These are phyloP conservation scores for Psilopsiagon aurifrons DNA, from an alignment of 2,113 vertebrate genomes.

Conservation along the genomic window DNA sequence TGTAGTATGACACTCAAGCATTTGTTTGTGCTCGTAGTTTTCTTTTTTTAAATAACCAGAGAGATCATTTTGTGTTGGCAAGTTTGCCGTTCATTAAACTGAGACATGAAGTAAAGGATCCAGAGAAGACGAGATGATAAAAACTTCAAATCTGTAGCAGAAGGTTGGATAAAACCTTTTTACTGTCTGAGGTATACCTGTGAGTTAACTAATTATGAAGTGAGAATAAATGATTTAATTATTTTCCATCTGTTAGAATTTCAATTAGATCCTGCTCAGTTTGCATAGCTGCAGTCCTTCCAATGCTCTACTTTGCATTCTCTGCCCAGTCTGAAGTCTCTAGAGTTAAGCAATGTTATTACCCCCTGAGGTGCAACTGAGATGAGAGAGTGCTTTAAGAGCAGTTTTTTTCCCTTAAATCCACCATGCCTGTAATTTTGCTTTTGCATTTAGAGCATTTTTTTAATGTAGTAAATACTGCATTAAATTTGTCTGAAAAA, in stretches of 20 bases:
- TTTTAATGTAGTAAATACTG: neutral
- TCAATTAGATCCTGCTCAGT: conserved; percentile 60
- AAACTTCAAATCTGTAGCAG: conserved; percentile 65
- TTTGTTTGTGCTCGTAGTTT: neutral
- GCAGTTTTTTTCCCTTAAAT: neutral
- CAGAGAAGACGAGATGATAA: conserved; percentile 32
- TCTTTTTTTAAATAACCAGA: neutral
- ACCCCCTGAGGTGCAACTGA: neutral
- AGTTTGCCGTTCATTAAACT: conserved; percentile 51
- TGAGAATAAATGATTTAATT: conserved; percentile 73
- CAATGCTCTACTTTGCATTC: neutral
- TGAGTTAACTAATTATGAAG: conserved; percentile 70
- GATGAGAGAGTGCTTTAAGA: neutral
- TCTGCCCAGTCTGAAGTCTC: neutral
- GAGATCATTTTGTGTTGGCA: neutral
- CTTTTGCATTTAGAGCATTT: neutral
- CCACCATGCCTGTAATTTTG: neutral
- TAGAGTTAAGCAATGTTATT: neutral
- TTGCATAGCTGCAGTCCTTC: conserved; percentile 37
- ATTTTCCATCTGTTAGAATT: conserved; percentile 70
- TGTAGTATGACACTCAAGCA: neutral
- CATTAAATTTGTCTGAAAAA: neutral
- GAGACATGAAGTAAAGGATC: conserved; percentile 42
- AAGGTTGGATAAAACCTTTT: conserved; percentile 58
- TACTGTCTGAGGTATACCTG: conserved; percentile 60